Conservation (phyloP, 2,797 vertebrate genomes). For the Setipinna tenuifilis region DNA sequence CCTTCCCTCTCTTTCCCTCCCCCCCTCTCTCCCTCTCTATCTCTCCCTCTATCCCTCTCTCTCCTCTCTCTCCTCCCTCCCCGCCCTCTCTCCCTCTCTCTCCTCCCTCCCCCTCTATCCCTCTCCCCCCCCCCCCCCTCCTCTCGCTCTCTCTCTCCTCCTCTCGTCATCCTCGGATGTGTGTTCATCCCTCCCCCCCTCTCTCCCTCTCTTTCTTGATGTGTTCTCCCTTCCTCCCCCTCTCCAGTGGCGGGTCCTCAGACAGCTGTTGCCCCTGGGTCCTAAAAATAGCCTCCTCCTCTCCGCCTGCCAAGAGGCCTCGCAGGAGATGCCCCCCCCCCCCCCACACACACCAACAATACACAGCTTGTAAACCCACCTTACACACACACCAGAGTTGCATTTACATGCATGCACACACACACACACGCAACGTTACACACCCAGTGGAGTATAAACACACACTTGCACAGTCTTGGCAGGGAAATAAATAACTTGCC, state of each 20-base stretch:
- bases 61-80: neutral
- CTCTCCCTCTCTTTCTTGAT: neutral
- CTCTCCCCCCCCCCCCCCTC: neutral
- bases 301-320: neutral
- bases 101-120: neutral
- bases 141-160: neutral
- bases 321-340: neutral
- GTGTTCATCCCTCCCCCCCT: neutral
- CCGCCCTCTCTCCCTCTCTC: neutral
- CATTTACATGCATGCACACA: neutral
- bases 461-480: no score
- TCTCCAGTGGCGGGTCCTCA: neutral
- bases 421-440: neutral
- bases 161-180: no score
- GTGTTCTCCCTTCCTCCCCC: neutral
- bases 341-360: neutral
- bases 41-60: neutral
- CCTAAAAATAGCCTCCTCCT: neutral
- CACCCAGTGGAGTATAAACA: neutral
- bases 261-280: constrained; percentile 18
- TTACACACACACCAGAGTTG: neutral
- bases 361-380: neutral
- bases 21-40: neutral
- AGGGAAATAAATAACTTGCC: no score
- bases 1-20: neutral